These are phyloP conservation scores for Rhinopithecus roxellana DNA, from an alignment of 2,113 vertebrate species.

Conservation along the genomic window DNA sequence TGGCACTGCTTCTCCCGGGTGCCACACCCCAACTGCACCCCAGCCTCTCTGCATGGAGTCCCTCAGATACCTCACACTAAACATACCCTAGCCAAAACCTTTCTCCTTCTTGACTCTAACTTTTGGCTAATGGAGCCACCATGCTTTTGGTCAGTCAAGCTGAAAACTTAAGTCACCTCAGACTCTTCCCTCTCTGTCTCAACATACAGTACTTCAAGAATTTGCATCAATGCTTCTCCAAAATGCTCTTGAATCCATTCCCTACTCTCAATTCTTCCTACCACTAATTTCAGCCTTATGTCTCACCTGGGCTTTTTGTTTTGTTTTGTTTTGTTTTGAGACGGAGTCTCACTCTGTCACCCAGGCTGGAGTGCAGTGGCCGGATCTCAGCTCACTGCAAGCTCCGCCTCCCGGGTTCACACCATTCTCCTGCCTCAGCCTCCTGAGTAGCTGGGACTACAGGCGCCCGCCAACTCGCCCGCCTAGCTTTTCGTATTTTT, in stretches of 20 bases:
- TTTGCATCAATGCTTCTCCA: background rate
- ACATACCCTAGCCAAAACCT: background rate
- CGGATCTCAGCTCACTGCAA: too few relatives aligned
- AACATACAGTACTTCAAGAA: background rate
- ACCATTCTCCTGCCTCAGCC: too few relatives aligned
- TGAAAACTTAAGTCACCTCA: background rate
- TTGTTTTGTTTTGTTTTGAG: too few relatives aligned
- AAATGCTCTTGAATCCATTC: background rate
- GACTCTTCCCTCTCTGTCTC: background rate
- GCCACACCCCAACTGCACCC: background rate
- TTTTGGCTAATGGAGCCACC: background rate
- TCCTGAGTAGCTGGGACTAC: too few relatives aligned
- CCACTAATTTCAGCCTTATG: background rate
- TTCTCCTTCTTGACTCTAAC: background rate
- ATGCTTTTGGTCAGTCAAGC: background rate
- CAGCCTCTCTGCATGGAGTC: background rate
- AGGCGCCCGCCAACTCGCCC: too few relatives aligned
- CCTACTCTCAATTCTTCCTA: background rate
- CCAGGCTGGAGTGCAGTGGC: too few relatives aligned
- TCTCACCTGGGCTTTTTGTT: background rate
- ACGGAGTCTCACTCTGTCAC: too few relatives aligned
- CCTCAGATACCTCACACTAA: background rate
- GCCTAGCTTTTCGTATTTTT: too few relatives aligned
- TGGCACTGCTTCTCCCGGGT: background rate
- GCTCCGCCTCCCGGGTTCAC: too few relatives aligned